Evolutionary conservation across 2,888 invertebrate species (phyloP).

Genomic region (Cantharis lateralis): DNA sequence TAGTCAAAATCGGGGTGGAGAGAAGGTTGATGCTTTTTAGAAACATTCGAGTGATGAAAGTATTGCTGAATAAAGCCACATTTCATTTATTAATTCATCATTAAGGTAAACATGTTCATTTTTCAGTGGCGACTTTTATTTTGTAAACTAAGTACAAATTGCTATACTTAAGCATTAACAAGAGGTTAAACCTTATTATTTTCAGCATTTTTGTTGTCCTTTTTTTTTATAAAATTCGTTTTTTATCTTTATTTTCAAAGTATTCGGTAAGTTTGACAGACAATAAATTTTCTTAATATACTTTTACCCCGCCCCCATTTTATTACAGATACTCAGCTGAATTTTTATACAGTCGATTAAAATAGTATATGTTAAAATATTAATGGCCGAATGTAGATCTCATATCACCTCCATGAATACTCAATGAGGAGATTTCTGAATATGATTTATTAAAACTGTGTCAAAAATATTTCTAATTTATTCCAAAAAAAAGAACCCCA

Average conservation of each 20-base stretch:
- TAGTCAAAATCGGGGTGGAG: too few relatives aligned
- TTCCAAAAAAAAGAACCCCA: conserved; percentile 23
- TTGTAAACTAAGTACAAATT: conserved; percentile 41
- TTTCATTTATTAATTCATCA: not conserved
- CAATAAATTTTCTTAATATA: conserved; percentile 43
- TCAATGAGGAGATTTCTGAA: conserved; percentile 41
- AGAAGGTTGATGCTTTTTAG: not conserved
- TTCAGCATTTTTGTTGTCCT: conserved; percentile 32
- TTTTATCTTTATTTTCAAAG: conserved; percentile 35
- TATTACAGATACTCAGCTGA: conserved; percentile 37
- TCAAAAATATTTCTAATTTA: conserved; percentile 39
- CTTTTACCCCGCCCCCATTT: conserved; percentile 39
- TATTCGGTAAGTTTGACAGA: conserved; percentile 41
- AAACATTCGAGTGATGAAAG: not conserved
- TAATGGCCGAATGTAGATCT: conserved; percentile 37
- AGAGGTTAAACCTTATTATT: conserved; percentile 40
- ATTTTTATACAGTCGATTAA: conserved; percentile 5
- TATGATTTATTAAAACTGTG: conserved; percentile 39
- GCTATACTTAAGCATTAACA: conserved; percentile 42
- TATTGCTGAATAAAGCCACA: not conserved
- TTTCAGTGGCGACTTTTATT: conserved; percentile 42
- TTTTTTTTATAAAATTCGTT: conserved; percentile 24
- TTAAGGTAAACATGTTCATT: conserved; percentile 21
- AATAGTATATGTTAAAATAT: conserved; percentile 8
- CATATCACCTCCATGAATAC: conserved; percentile 44